A percentile compares a stretch with the other conserved stretches of the same genome.
These are phyloP conservation scores for Alectoris magna DNA, from an alignment of 2,797 vertebrate genomes.

Conservation along the genomic window DNA sequence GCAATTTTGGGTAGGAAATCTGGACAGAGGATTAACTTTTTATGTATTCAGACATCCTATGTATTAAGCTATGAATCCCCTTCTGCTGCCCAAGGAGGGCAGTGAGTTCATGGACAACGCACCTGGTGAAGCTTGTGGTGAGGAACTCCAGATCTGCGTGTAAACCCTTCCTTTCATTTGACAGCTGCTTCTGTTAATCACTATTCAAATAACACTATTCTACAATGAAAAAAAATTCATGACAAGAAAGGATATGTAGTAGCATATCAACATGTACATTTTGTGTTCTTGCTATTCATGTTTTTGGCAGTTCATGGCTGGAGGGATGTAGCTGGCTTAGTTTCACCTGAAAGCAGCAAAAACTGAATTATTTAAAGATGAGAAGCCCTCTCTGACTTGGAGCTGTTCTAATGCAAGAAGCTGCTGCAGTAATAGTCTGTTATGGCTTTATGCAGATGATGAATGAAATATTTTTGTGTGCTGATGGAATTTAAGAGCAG, in stretches of 20 bases:
- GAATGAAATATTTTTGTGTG: not conserved
- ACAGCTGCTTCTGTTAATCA: not conserved
- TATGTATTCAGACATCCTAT: not conserved
- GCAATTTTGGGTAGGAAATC: not conserved
- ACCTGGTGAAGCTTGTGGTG: not conserved
- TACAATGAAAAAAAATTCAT: not conserved
- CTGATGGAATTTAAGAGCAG: not conserved
- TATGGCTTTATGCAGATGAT: not conserved
- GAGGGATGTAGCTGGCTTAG: not conserved
- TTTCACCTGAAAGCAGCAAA: not conserved
- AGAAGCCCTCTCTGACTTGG: not conserved
- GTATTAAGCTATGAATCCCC: not conserved
- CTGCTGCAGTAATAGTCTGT: not conserved
- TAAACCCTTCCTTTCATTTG: not conserved
- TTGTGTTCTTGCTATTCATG: not conserved
- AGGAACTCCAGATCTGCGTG: not conserved
- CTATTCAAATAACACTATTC: not conserved
- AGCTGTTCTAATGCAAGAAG: not conserved
- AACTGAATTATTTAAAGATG: not conserved
- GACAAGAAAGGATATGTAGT: not conserved
- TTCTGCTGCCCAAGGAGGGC: not conserved
- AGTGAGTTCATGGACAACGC: rapidly evolving
- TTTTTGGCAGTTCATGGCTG: not conserved
- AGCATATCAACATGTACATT: not conserved
- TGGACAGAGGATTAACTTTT: not conserved